Percentiles rank a stretch among this genome's conserved stretches.
Conservation (phyloP, 2,113 vertebrate species). For the Neolamprologus devosi region DNA sequence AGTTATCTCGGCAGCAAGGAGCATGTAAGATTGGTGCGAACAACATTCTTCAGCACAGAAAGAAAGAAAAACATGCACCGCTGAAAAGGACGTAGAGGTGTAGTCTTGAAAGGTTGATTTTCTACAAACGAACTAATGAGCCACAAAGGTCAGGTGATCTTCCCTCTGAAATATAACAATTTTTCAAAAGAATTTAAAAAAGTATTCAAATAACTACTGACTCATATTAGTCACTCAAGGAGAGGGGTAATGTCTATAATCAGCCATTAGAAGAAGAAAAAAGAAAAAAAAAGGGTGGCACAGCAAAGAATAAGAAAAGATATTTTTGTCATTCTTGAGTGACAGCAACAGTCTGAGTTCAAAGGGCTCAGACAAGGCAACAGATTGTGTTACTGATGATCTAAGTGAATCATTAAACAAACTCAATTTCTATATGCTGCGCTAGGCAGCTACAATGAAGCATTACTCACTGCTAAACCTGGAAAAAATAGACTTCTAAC, state of each 20-base stretch:
- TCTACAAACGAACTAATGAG: neutral
- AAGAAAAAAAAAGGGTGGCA: neutral
- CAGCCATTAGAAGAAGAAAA: neutral
- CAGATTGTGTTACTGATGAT: conserved; percentile 52
- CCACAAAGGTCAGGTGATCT: neutral
- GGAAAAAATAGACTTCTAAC: neutral
- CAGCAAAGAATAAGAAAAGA: conserved; percentile 17
- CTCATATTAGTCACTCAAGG: neutral
- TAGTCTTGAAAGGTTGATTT: neutral
- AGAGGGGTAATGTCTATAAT: neutral
- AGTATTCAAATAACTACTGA: neutral
- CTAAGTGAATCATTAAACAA: conserved; percentile 63
- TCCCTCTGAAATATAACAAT: neutral
- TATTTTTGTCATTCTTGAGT: conserved; percentile 57
- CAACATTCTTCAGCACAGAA: neutral
- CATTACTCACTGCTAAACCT: neutral
- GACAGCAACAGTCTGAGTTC: conserved; percentile 59
- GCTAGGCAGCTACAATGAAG: neutral
- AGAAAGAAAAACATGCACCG: neutral
- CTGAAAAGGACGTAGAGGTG: neutral
- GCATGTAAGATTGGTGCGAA: neutral
- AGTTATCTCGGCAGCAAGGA: neutral
- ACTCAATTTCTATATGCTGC: conserved; percentile 13
- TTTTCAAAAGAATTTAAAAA: neutral
- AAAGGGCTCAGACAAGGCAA: conserved; percentile 60